Conservation (phyloP, 2,113 vertebrate genomes). For the Nibea coibor region DNA sequence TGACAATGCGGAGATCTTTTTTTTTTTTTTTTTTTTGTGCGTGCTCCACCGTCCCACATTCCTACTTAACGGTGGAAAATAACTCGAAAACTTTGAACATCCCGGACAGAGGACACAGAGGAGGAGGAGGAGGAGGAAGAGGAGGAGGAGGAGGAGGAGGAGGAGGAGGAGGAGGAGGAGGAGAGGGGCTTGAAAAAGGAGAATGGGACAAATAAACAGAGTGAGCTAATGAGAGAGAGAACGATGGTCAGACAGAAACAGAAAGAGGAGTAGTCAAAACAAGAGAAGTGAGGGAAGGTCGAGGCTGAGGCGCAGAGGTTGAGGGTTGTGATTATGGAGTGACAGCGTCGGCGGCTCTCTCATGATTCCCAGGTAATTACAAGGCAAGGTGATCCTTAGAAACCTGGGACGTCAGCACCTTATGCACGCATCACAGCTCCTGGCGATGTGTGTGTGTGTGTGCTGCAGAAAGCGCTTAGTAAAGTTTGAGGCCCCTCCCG, state of each 20-base stretch:
- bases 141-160: background rate
- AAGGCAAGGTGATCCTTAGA: slow-evolving; percentile 87
- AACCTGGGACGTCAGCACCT: slow-evolving; percentile 83
- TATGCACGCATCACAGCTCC: slow-evolving; percentile 81
- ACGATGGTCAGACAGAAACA: slow-evolving; percentile 38
- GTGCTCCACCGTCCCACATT: background rate
- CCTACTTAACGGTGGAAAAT: background rate
- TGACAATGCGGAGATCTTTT: background rate
- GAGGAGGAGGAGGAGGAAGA: too few species aligned
- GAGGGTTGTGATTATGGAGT: slow-evolving; percentile 86
- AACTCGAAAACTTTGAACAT: background rate
- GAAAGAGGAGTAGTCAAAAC: slow-evolving; percentile 53
- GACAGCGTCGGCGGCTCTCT: slow-evolving; percentile 85
- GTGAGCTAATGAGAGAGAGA: slow-evolving; percentile 47
- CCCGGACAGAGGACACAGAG: background rate
- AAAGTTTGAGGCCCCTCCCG: slow-evolving; percentile 25
- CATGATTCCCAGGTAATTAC: slow-evolving; percentile 90
- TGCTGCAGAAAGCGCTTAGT: slow-evolving; percentile 25
- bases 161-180: background rate
- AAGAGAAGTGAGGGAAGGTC: slow-evolving; percentile 60
- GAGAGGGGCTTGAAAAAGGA: slow-evolving; percentile 5
- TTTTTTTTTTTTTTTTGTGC: background rate
- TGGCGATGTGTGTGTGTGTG: slow-evolving; percentile 31
- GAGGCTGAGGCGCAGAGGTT: slow-evolving; percentile 51
- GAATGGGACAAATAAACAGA: slow-evolving; percentile 50